Evolutionary conservation across 2,888 invertebrate genomes (phyloP), one percentile per base, ranked within the genome.

Genomic region (Troides oblongomaculatus): DNA sequence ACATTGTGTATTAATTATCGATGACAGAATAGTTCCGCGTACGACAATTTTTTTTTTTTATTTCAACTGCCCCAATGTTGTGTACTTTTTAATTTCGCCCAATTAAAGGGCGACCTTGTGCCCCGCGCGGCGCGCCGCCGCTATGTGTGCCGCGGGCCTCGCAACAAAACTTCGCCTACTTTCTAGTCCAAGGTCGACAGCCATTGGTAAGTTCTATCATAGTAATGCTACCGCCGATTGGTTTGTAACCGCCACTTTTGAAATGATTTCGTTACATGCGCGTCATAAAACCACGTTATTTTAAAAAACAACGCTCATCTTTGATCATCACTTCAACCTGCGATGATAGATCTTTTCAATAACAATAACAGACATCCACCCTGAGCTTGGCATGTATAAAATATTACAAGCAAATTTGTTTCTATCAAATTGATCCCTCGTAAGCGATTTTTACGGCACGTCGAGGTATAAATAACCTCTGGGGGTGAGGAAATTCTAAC

Each of bases 171-270:
- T 21, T 46, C 50, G 62, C 62, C 63, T 53, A 66, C 70, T 70
- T 70, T 70, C 70, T 66, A 70, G 70, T 66, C 66, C 70, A 70
- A 70, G 70, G 70, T 70, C 62, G 66, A 6, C 50, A 17, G 39
- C 43, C 57, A 56, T 70, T 70, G 50, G 66, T 63, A 66, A 66
- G 56, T 62, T 64, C 25, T 14, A 25, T 14, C 25, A 70, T 59
- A 66, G 66, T 70, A 17, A 62, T 2, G 12, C 30, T 43, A 10
- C 30, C 56, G n/a, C 21, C 8, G 18, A 62, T 64, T 64, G 64
- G 64, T 46, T 14, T 23, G 25, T 21, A 10, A 39, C 39, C 8
- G 21, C 39, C 0, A 0, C 7, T 39, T 39, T 39, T 39, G 39
- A 39, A 39, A 39, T 39, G 10, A 10, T 39, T 39, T 39, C 10